Base-by-base conservation (phyloP, 2,888 invertebrate species). In the Furcula furcula region DNA sequence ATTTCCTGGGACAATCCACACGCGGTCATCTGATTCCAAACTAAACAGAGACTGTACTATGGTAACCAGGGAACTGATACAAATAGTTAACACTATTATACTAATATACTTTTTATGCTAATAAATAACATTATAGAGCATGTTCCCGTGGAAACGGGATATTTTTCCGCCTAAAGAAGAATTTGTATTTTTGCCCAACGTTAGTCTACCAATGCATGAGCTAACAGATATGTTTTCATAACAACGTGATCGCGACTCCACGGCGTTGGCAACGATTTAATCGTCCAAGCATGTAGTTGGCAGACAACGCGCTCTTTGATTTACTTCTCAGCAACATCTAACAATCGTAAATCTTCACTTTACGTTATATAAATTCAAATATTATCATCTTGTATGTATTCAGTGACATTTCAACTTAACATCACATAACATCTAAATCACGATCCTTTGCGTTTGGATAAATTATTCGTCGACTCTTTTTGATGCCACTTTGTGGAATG, bases 271-370 rank as follows among this genome's bases (percentile, higher is more conserved):
- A 86, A 81, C 76, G 70, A 65, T 76, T 69, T 76, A 74, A 76
- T 76, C 74, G 68, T 49, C 55, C 51, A 41, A 50, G 55, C 65
- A 56, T 50, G 55, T 68, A 71, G 68, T 86, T 87, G 87, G 86
- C 87, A 84, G 56, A 65, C 67, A 67, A 64, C 65, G 41, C 41
- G 51, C 61, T 58, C 69, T 79, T 76, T 86, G 86, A 87, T 86
- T 84, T 86, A 84, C 76, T 77, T 76, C 81, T 81, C 82, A 80
- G 69, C 80, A 79, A 70, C 69, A 69, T 60, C 65, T 62, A 64
- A 58, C 53, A 50, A 55, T 65, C 69, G 65, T 76, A 76, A 70
- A 75, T 75, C 65, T 62, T 63, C 50, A 46, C 54, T 61, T 50
- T 52, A 42, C 42, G 37, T 40, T 46, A 46, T 57, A 42, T 47